Evolutionary conservation across 64 coral and sea anemone species (phyloP).

Genomic region (Dendronephthya gigantea): DNA sequence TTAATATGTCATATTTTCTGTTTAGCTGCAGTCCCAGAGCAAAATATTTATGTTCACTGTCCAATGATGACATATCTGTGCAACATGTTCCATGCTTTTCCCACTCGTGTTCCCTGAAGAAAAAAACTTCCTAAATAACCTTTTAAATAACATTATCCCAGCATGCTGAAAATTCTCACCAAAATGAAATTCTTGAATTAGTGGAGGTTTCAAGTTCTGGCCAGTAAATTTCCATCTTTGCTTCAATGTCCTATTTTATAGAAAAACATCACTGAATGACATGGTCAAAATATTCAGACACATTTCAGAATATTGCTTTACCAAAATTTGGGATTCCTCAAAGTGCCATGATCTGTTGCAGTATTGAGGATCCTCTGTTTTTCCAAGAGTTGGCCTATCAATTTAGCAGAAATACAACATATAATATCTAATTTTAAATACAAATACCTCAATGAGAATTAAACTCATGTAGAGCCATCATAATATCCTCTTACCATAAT

Average conservation of each 20-base stretch:
- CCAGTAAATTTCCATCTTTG: neutral
- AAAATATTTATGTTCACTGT: constrained; percentile 11
- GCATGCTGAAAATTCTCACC: neutral
- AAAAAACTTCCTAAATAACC: neutral
- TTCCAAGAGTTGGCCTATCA: neutral
- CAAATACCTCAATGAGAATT: too few relatives aligned
- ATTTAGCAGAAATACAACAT: neutral
- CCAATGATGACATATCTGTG: neutral
- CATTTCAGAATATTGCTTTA: neutral
- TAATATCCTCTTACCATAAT: neutral
- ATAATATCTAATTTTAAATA: too few relatives aligned
- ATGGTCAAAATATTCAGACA: neutral
- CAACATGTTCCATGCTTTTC: neutral
- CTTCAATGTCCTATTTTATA: constrained; percentile 9
- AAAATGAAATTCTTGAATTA: constrained; percentile 17
- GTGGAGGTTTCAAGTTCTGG: neutral
- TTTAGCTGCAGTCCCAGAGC: neutral
- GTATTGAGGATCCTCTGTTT: neutral
- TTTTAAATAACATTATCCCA: neutral
- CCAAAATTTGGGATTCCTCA: neutral
- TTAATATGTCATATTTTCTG: neutral
- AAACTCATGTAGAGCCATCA: too few relatives aligned
- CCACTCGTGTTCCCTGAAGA: constrained; percentile 10
- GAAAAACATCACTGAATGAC: neutral
- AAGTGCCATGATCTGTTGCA: constrained; percentile 7